Evolutionary conservation across 2,113 vertebrate species (phyloP), one percentile per base, ranked within the genome.

Genomic region (Pandion haliaetus): DNA sequence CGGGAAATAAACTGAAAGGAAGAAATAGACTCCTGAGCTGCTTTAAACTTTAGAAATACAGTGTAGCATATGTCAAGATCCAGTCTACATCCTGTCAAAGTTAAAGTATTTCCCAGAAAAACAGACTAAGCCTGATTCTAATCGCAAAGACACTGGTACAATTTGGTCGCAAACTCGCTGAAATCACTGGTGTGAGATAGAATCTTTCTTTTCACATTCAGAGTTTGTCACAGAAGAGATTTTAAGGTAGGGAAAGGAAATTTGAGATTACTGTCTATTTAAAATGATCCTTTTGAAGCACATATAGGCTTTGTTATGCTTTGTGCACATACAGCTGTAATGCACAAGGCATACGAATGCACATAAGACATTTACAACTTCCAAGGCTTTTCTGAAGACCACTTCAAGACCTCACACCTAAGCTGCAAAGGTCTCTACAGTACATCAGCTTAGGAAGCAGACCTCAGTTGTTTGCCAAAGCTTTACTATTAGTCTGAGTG

Each of bases 31-130:
- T 87, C 42, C 72, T 88, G 42, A 95, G 54, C 14, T 72, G 57
- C 44, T 94, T 85, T 58, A 85, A 90, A 92, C 61, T 88, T 36
- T 83, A 95, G 62, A 95, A 82, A 84, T 49, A 74, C 82, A 90
- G n/a, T 3, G 4, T 40, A 59, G 38, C 20, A 52, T 72, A 47
- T 87, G 72, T 88, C 85, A 82, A 89, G 73, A 94, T 71, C 16
- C 81, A 87, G 52, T 79, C 80, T 85, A 38, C 36, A 63, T 85
- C 86, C 66, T 45, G 5, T 83, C 82, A 96, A 91, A 96, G 15
- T 8, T 88, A 55, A 97, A 96, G 17, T 21, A 24, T 42, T 61
- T 47, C 28, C 18, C 73, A 96, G 69, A 95, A 89, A 93, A 80
- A 42, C 12, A 93, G 67, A 42, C 23, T 42, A 47, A 84, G 8